Evolutionary conservation across 1,140 invertebrate species (phyloP).

Genomic region (Brachionus sp.): DNA sequence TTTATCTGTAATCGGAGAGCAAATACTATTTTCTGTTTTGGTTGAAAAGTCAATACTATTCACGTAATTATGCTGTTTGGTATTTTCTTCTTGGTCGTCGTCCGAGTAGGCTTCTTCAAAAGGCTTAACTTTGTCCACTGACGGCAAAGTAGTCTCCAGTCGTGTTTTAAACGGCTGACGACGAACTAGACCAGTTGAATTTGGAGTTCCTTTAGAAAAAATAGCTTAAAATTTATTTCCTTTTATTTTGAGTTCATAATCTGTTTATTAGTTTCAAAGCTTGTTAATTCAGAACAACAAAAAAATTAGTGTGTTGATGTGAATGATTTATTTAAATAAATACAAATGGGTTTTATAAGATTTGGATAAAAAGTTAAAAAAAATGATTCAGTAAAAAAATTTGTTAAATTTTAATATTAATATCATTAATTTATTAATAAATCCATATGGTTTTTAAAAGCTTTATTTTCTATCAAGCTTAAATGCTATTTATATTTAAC

Average conservation of each 20-base stretch:
- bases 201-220: slow-evolving; percentile 4
- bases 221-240: not conserved
- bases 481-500: too few species aligned
- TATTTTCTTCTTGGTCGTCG: not conserved
- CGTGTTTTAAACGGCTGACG: slow-evolving; percentile 26
- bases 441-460: too few species aligned
- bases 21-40: not conserved
- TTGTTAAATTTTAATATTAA: too few species aligned
- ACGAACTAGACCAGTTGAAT: slow-evolving; percentile 16
- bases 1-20: not conserved
- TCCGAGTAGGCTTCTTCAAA: not conserved
- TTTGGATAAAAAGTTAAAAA: too few species aligned
- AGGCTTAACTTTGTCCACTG: not conserved
- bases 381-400: too few species aligned
- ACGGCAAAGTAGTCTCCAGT: slow-evolving; percentile 3
- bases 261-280: not conserved
- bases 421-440: too few species aligned
- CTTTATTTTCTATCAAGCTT: too few species aligned
- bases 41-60: not conserved
- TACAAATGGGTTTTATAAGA: too few species aligned
- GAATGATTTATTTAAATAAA: too few species aligned
- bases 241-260: not conserved
- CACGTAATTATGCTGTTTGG: not conserved
- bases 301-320: too few species aligned
- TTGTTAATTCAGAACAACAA: not conserved